Evolutionary conservation across 2,888 invertebrate species (phyloP), one percentile per base, ranked within the genome.

Genomic region (Balanococcus diminutus): DNA sequence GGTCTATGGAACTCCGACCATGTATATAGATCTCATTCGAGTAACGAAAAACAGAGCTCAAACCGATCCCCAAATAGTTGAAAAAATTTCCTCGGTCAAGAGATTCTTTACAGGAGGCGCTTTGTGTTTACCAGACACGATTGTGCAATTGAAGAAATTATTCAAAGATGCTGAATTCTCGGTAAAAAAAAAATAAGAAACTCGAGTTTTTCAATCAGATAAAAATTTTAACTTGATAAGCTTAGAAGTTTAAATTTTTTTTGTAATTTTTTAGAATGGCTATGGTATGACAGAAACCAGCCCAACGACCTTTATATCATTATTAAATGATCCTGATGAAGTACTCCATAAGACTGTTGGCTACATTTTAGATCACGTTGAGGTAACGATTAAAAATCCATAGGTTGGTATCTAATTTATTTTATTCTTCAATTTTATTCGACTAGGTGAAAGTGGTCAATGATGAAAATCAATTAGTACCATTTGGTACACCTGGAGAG

Each of bases 1-100:
- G 0, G 89, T 94, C 32, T 93, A 93, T 89, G 96, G 96, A 61
- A 96, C 96, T 0, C 96, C 96, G 8, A 96, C 96, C 2, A 96
- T 96, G 96, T 95, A 95, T 90, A 92, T 95, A 16, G 95, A 96
- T 84, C 19, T 87, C n/a, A 39, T 87, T 2, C 72, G 9, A 3
- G 46, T 82, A 51, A 16, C 81, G 3, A 72, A 85, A 36, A 22
- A 87, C 67, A 72, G 86, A 16, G 8, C 61, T 9, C 51, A 83
- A 4, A 81, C 51, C 42, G 86, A 86, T 16, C 22, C 79, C 2
- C 8, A 51, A 9, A 31, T 83, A 3, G 6, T 3, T 16, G n/a
- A 31, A 28, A 67, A 72, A 42, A 46, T 82, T 32, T 67, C 83
- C 2, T 87, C 85, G 5, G 84, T 86, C 2, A 82, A 86, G 82